Conservation (phyloP, 1,140 invertebrate species). For the Penaeus japonicus region DNA sequence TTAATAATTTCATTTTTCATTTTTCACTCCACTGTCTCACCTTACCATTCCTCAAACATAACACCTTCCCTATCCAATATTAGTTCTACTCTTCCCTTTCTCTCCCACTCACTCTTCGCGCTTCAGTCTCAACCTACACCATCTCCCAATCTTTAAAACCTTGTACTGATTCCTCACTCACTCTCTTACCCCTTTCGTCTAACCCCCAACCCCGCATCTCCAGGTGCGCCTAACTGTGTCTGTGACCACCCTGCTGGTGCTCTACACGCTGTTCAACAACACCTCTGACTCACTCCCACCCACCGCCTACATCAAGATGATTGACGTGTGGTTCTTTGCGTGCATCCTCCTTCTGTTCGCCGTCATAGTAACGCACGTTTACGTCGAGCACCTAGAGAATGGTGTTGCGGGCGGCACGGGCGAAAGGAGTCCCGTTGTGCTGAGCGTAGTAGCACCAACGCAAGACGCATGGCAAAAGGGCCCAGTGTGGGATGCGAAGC, state of each 20-base stretch:
- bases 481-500: no score
- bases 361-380: slow-evolving; percentile 3
- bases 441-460: no score
- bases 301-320: slow-evolving; percentile 39
- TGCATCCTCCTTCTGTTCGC: slow-evolving; percentile 26
- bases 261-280: slow-evolving; percentile 44
- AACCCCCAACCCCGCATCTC: no score
- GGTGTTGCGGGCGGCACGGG: not conserved
- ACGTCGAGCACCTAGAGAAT: not conserved
- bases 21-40: no score
- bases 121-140: no score
- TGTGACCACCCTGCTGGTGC: slow-evolving; percentile 27
- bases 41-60: no score
- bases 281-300: slow-evolving; percentile 11
- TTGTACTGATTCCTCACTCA: not conserved
- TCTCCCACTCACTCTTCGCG: no score
- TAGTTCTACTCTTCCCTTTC: no score
- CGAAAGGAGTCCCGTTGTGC: not conserved
- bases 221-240: slow-evolving; percentile 34
- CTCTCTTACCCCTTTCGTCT: no score
- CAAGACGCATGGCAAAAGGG: no score
- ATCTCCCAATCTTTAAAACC: not conserved
- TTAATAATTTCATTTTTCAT: no score
- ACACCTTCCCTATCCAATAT: no score
- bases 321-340: slow-evolving; percentile 45